Evolutionary conservation across 2,888 invertebrate genomes (phyloP).

Genomic region (Ennomos fuscantarius): DNA sequence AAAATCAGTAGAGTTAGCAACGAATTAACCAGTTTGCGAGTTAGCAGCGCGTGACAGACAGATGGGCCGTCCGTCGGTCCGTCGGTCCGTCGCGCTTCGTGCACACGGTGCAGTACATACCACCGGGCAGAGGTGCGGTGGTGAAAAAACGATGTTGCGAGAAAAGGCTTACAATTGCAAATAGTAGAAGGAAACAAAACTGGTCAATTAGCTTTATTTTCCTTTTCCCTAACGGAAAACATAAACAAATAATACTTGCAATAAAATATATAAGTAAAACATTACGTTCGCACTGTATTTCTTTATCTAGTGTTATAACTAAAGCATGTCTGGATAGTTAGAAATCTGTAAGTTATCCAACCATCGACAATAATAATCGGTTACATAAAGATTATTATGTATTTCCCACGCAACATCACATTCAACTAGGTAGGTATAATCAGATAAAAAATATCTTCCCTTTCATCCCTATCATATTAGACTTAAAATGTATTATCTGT

Average conservation of each 20-base stretch:
- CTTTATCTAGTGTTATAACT: no score
- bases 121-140: slow-evolving; percentile 3
- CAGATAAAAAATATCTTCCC: slow-evolving; percentile 7
- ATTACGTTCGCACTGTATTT: no score
- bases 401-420: slow-evolving; percentile 9
- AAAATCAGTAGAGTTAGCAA: slow-evolving; percentile 9
- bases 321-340: background rate
- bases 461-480: no score
- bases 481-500: no score
- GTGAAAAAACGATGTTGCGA: slow-evolving; percentile 25
- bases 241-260: background rate
- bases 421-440: no score
- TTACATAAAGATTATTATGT: slow-evolving; percentile 6
- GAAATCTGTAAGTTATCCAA: background rate
- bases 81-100: slow-evolving; percentile 16
- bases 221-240: background rate
- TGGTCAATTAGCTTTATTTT: background rate
- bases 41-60: slow-evolving; percentile 22
- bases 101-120: slow-evolving; percentile 4
- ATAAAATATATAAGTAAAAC: no score
- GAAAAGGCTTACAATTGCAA: no score
- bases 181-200: background rate
- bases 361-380: slow-evolving; percentile 4
- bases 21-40: slow-evolving; percentile 22
- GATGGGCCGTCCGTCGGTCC: no score